Percentiles rank a stretch among this genome's conserved stretches.
Conservation (phyloP, 2,888 invertebrate genomes). For the Agrenia bidenticulata region DNA sequence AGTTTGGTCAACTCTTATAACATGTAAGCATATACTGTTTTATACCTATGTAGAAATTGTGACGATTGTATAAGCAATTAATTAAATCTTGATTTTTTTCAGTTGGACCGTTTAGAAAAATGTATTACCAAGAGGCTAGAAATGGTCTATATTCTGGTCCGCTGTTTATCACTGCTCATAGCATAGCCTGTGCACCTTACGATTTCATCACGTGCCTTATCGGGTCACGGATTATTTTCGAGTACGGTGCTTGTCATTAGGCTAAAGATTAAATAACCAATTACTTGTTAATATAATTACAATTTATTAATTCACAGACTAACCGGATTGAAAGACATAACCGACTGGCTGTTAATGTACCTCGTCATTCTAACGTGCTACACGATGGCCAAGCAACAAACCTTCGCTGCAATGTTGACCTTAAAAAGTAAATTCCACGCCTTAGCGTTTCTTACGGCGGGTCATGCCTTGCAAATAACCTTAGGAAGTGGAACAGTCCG, state of each 20-base stretch:
- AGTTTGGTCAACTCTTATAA: constrained; percentile 67
- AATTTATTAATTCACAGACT: constrained; percentile 61
- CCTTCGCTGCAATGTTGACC: constrained; percentile 77
- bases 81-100: constrained; percentile 17
- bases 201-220: constrained; percentile 73
- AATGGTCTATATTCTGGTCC: constrained; percentile 87
- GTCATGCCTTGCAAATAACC: constrained; percentile 14
- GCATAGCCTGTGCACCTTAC: constrained; percentile 77
- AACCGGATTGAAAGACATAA: constrained; percentile 60
- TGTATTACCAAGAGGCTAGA: constrained; percentile 86
- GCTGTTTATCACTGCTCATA: constrained; percentile 77
- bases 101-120: constrained; percentile 63
- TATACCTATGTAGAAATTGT: background rate
- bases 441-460: constrained; percentile 65
- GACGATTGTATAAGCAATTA: background rate
- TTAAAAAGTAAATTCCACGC: constrained; percentile 76
- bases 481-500: constrained; percentile 56
- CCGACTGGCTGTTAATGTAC: constrained; percentile 69
- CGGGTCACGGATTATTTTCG: constrained; percentile 60
- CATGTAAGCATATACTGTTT: constrained; percentile 63
- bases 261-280: no score
- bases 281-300: no score
- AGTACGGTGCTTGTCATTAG: no score
- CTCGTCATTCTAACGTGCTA: constrained; percentile 81
- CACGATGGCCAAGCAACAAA: constrained; percentile 80